These are phyloP conservation scores for Tenualosa thibaudeaui DNA, from an alignment of 2,797 vertebrate genomes.

Conservation along the genomic window DNA sequence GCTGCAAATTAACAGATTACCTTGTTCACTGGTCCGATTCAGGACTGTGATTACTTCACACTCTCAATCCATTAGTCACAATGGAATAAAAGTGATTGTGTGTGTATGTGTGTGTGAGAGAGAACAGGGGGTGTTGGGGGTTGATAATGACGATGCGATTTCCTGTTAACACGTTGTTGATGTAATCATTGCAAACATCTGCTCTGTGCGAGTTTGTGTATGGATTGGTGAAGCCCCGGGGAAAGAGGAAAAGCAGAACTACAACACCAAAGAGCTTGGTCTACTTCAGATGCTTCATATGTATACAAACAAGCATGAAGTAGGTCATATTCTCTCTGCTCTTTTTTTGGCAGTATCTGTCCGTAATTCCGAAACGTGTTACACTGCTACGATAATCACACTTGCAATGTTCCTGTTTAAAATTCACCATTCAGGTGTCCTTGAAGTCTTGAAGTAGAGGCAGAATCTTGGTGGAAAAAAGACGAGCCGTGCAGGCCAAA, in stretches of 20 bases:
- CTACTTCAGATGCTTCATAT: constrained; percentile 17
- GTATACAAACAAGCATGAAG: constrained; percentile 12
- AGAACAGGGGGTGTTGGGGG: neutral
- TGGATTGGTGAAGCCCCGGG: neutral
- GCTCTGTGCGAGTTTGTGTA: constrained; percentile 26
- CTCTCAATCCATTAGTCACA: constrained; percentile 67
- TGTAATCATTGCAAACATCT: constrained; percentile 51
- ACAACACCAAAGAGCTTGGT: neutral
- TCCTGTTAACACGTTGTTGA: constrained; percentile 51
- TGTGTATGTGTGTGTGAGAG: neutral
- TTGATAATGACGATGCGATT: constrained; percentile 57
- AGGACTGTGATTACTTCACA: constrained; percentile 71
- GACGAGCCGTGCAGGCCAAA: neutral
- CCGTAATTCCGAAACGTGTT: constrained; percentile 10
- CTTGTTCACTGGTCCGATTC: constrained; percentile 73
- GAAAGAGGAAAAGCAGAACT: neutral
- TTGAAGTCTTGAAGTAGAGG: constrained; percentile 19
- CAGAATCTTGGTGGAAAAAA: neutral
- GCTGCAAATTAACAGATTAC: constrained; percentile 71
- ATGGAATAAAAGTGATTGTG: constrained; percentile 61
- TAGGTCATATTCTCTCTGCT: constrained; percentile 13
- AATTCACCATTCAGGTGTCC: constrained; percentile 24
- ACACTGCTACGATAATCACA: constrained; percentile 2
- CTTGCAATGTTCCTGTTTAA: constrained; percentile 17
- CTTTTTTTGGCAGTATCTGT: neutral